These are phyloP conservation scores for Coleophora deauratella DNA, from an alignment of 2,888 invertebrate species.

Conservation along the genomic window DNA sequence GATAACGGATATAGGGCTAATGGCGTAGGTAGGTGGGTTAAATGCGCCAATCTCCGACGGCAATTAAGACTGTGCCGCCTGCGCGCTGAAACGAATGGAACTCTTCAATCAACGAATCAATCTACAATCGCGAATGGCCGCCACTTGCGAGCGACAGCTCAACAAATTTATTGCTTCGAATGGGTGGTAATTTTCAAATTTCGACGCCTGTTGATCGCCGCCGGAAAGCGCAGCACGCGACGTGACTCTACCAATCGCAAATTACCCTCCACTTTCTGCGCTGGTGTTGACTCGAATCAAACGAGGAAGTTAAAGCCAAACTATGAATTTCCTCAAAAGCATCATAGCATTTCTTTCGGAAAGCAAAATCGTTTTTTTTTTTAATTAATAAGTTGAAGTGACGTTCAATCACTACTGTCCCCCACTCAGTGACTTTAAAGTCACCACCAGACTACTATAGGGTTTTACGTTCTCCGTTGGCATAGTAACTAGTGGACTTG, in stretches of 20 bases:
- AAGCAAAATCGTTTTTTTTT: too few relatives aligned
- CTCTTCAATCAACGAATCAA: conserved; percentile 74
- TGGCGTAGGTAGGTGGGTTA: conserved; percentile 43
- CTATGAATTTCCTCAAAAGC: too few relatives aligned
- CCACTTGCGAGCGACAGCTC: conserved; percentile 69
- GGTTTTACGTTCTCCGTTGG: too few relatives aligned
- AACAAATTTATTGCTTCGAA: conserved; percentile 65
- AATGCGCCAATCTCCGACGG: conserved; percentile 61
- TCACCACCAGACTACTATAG: too few relatives aligned
- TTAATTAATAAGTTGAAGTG: too few relatives aligned
- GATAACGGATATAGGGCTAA: background rate
- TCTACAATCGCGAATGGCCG: conserved; percentile 67
- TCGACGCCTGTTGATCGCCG: conserved; percentile 60
- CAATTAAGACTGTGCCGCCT: conserved; percentile 65
- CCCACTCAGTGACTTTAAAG: too few relatives aligned
- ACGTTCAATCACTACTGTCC: too few relatives aligned
- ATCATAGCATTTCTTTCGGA: too few relatives aligned
- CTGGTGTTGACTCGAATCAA: conserved; percentile 7
- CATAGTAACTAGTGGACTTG: too few relatives aligned
- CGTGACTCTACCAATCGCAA: conserved; percentile 22
- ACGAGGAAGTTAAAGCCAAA: background rate
- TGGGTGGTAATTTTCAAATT: conserved; percentile 66
- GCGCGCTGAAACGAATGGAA: conserved; percentile 64
- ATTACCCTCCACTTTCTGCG: conserved; percentile 32
- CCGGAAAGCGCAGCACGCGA: conserved; percentile 21